Percentiles rank a stretch among this genome's conserved stretches.
phyloP scores from a whole-genome alignment of 2,888 invertebrate species.

The Dysmachus trigonus region DNA sequence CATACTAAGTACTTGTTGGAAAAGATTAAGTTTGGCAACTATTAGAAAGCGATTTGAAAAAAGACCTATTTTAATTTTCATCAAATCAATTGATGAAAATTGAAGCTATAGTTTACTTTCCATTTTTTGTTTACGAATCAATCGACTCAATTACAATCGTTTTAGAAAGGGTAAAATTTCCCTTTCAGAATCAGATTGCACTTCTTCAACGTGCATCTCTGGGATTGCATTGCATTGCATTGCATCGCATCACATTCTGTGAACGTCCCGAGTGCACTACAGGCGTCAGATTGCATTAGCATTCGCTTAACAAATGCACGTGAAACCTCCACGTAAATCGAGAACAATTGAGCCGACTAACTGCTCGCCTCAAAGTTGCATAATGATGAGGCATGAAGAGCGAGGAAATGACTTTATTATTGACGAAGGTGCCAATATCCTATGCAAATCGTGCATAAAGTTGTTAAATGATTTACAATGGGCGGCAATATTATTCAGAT shows the following conservation, averaged over 20 bases:
- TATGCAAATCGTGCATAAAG: neutral
- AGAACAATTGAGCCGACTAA: constrained; percentile 10
- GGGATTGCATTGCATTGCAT: neutral
- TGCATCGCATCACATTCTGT: neutral
- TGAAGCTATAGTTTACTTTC: no score
- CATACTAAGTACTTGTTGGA: no score
- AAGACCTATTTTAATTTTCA: no score
- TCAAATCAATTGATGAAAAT: neutral
- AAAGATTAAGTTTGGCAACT: no score
- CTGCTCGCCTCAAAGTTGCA: neutral
- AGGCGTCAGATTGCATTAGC: neutral
- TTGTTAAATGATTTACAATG: neutral
- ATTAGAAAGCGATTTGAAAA: no score
- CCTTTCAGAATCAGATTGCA: neutral
- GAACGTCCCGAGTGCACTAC: neutral
- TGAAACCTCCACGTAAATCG: neutral
- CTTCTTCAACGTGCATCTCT: neutral
- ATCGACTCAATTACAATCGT: neutral
- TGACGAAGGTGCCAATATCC: constrained; percentile 12
- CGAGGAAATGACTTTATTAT: constrained; percentile 2
- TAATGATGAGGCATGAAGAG: constrained; percentile 6
- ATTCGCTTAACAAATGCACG: neutral
- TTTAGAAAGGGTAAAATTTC: neutral
- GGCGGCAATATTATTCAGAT: neutral
- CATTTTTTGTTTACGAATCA: no score